Conservation (phyloP, 1,140 invertebrate genomes). For the Lepidostoma basale region DNA sequence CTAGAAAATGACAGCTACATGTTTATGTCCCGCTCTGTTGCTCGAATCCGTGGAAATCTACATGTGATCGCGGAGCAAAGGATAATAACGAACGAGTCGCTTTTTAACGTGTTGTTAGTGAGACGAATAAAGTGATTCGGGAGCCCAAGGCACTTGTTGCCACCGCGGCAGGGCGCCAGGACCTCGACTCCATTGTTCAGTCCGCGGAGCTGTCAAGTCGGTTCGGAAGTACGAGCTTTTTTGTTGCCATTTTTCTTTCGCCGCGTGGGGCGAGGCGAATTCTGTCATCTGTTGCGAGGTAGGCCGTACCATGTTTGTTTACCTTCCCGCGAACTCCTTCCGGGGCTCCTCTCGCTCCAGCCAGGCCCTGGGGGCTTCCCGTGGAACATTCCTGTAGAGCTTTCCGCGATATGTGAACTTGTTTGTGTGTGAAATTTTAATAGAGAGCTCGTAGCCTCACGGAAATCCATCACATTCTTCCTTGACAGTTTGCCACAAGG, state of each 20-base stretch:
- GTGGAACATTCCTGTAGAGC: not conserved
- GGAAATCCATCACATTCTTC: not conserved
- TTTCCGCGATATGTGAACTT: not conserved
- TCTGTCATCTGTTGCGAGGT: constrained; percentile 32
- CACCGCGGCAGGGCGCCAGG: not conserved
- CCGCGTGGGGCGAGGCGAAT: constrained; percentile 14
- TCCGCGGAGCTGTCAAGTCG: not conserved
- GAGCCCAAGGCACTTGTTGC: constrained; percentile 19
- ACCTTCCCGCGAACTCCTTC: not conserved
- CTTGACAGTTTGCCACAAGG: not conserved
- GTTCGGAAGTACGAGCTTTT: not conserved
- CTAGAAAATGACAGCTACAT: constrained; percentile 32
- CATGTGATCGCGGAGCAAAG: constrained; percentile 13
- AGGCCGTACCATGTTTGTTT: constrained; percentile 30
- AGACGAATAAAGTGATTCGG: not conserved
- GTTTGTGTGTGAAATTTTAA: not conserved
- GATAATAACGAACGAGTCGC: not conserved
- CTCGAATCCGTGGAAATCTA: constrained; percentile 9
- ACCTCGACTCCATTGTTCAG: no score
- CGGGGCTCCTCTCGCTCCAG: not conserved
- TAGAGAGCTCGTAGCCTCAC: not conserved
- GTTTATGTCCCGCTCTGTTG: constrained; percentile 28
- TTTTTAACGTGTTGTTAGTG: not conserved
- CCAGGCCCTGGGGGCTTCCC: not conserved
- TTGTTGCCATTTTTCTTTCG: constrained; percentile 24